A percentile compares a stretch with the other conserved stretches of the same genome.
These are phyloP conservation scores for Xylocopa sonorina DNA, from an alignment of 1,140 invertebrate species.

Conservation along the genomic window DNA sequence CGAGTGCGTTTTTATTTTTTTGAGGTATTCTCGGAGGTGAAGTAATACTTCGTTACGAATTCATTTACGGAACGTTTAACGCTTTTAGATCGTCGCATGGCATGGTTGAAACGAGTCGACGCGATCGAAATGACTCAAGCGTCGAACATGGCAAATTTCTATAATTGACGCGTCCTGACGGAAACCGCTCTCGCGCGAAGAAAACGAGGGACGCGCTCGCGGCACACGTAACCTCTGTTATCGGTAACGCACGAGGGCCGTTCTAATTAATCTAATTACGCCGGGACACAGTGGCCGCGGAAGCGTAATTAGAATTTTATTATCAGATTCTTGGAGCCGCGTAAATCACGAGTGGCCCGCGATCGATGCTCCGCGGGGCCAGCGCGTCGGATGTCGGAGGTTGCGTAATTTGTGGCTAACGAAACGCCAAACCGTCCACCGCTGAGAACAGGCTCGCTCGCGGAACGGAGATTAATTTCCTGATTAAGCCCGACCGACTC, in stretches of 20 bases:
- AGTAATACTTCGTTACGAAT: too few species aligned
- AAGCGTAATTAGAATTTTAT: slow-evolving; percentile 29
- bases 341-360: slow-evolving; percentile 27
- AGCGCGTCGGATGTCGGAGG: slow-evolving; percentile 9
- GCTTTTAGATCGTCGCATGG: too few species aligned
- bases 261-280: slow-evolving; percentile 33
- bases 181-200: slow-evolving; percentile 6
- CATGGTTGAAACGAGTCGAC: too few species aligned
- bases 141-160: slow-evolving; percentile 2
- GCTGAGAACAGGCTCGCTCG: slow-evolving; percentile 14
- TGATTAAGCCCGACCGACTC: slow-evolving; percentile 9
- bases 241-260: neutral
- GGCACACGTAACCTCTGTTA: neutral
- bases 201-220: neutral
- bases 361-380: slow-evolving; percentile 21
- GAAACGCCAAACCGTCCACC: neutral
- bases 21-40: too few species aligned
- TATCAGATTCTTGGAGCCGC: slow-evolving; percentile 7
- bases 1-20: too few species aligned
- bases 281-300: neutral
- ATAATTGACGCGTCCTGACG: slow-evolving; percentile 5
- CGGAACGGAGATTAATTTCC: slow-evolving; percentile 22
- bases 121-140: too few species aligned
- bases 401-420: slow-evolving; percentile 34
- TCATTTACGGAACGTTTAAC: too few species aligned